These are phyloP conservation scores for Himantopus leucocephalus DNA, from an alignment of 2,113 vertebrate species.

Conservation along the genomic window DNA sequence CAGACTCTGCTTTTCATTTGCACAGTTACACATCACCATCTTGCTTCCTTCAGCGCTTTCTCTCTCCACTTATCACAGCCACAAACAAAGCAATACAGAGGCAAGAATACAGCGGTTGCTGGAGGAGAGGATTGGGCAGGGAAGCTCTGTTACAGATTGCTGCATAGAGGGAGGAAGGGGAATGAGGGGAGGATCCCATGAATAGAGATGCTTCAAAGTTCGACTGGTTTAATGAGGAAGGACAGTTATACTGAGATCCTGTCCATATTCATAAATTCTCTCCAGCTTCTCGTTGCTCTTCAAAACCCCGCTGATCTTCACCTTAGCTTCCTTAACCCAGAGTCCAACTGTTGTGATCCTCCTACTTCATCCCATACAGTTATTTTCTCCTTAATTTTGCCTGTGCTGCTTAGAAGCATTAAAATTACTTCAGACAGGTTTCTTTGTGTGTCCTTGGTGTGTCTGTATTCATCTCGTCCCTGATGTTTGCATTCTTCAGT, in stretches of 20 bases:
- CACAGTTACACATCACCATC: not conserved
- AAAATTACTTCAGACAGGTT: not conserved
- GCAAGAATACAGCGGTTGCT: not conserved
- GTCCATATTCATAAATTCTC: not conserved
- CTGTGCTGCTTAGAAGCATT: not conserved
- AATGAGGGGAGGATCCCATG: not conserved
- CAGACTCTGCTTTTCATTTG: not conserved
- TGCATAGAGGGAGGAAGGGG: not conserved
- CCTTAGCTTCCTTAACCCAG: not conserved
- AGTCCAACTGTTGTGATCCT: not conserved
- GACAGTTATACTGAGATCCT: not conserved
- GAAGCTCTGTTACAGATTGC: not conserved
- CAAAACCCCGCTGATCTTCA: not conserved
- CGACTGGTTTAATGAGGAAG: not conserved
- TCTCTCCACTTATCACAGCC: not conserved
- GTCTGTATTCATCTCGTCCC: not conserved
- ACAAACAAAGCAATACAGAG: not conserved
- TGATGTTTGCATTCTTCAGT: not conserved
- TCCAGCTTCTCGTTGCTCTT: not conserved
- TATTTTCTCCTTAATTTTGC: not conserved
- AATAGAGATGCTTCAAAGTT: not conserved
- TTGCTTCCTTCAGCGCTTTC: not conserved
- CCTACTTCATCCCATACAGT: not conserved
- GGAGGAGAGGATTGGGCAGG: not conserved
- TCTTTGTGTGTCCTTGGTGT: not conserved